Evolutionary conservation across 2,888 invertebrate species (phyloP).

Genomic region (Rhamnusium bicolor): DNA sequence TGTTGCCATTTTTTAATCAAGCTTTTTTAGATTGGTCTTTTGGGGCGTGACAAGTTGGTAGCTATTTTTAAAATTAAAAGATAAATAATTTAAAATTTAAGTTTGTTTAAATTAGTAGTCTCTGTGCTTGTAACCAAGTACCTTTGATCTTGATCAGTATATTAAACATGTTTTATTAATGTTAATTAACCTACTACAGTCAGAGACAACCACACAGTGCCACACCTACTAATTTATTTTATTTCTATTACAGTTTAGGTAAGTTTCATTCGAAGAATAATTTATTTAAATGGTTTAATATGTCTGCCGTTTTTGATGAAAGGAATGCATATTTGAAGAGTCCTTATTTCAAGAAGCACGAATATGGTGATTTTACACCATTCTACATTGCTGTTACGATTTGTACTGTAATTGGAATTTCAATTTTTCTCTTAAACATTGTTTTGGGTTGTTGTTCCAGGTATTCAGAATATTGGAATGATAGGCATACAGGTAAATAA

Average conservation of each 20-base stretch:
- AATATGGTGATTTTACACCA: slow-evolving; percentile 84
- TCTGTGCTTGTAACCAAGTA: no score
- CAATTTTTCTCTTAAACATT: slow-evolving; percentile 83
- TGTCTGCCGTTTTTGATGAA: slow-evolving; percentile 76
- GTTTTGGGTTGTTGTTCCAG: slow-evolving; percentile 87
- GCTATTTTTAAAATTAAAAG: no score
- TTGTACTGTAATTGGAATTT: slow-evolving; percentile 81
- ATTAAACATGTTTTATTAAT: no score
- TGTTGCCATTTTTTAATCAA: no score
- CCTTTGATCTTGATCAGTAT: no score
- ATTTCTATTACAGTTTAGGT: no score
- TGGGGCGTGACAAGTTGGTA: no score
- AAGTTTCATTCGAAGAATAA: not conserved
- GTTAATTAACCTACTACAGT: no score
- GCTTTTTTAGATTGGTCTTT: no score
- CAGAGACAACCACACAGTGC: not conserved
- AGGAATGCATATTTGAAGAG: slow-evolving; percentile 77
- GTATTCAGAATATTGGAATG: slow-evolving; percentile 87
- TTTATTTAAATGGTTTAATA: slow-evolving; percentile 62
- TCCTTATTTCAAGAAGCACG: slow-evolving; percentile 75
- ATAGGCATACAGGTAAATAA: slow-evolving; percentile 82
- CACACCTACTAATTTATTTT: no score
- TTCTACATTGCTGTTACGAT: slow-evolving; percentile 89
- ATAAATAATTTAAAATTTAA: no score
- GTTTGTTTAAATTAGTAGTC: no score